phyloP scores from a whole-genome alignment of 1,140 invertebrate species.

The Bradysia coprophila region DNA sequence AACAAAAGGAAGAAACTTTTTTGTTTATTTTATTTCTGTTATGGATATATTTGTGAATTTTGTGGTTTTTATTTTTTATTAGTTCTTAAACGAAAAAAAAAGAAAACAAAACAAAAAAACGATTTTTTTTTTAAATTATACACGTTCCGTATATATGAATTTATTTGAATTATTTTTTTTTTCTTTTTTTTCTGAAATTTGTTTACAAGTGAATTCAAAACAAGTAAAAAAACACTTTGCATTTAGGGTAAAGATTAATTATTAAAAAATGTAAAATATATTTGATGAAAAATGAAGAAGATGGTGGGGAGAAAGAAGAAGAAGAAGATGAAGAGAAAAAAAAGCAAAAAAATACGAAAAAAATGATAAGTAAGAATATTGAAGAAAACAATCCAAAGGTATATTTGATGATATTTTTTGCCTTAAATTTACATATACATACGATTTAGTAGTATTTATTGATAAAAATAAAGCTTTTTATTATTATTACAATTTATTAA shows the following conservation, averaged over 20 bases:
- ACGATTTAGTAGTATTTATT: not conserved
- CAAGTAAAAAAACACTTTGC: not conserved
- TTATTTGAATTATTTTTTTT: not conserved
- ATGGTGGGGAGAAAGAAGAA: not conserved
- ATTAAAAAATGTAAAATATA: not conserved
- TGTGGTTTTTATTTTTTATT: too few relatives aligned
- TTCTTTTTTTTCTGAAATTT: not conserved
- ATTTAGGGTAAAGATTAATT: not conserved
- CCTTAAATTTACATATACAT: constrained; percentile 3
- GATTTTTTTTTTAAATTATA: too few relatives aligned
- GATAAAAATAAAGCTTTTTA: not conserved
- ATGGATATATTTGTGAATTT: too few relatives aligned
- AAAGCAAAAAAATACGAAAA: too few relatives aligned
- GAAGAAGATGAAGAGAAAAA: not conserved
- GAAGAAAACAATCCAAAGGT: constrained; percentile 1
- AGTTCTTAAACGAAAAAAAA: too few relatives aligned
- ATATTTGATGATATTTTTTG: constrained; percentile 4
- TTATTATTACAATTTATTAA: not conserved
- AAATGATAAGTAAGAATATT: not conserved
- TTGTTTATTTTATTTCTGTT: too few relatives aligned
- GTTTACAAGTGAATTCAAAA: not conserved
- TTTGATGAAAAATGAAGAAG: not conserved
- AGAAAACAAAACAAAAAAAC: too few relatives aligned
- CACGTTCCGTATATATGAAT: too few relatives aligned
- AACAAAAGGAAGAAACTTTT: too few relatives aligned